phyloP scores from a whole-genome alignment of 37 sponge, comb jelly and placozoan genomes.

The Ianthella basta region DNA sequence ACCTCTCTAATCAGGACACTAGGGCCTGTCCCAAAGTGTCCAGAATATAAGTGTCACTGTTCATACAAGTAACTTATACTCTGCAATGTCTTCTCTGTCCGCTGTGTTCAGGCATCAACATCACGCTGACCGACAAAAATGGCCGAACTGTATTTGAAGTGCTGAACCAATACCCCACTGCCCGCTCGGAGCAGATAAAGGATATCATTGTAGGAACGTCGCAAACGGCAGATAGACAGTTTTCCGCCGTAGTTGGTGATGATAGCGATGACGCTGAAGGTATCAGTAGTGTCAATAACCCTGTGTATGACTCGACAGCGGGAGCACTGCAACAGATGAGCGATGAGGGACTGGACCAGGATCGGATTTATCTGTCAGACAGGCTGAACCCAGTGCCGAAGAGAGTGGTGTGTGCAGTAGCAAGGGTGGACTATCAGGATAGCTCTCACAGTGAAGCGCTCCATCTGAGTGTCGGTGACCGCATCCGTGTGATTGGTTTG shows the following conservation, averaged over 20 bases:
- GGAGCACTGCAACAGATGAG: no score
- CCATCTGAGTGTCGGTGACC: background rate
- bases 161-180: slow-evolving; percentile 44
- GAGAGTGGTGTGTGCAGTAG: background rate
- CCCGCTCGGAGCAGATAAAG: slow-evolving; percentile 30
- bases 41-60: no score
- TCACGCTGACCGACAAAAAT: slow-evolving; percentile 42
- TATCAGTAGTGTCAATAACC: background rate
- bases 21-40: no score
- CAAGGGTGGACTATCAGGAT: slow-evolving; percentile 20
- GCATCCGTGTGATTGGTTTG: background rate
- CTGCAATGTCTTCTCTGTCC: no score
- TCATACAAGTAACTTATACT: no score
- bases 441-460: background rate
- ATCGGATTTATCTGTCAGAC: no score
- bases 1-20: no score
- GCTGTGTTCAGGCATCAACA: slow-evolving; percentile 31
- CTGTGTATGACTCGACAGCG: background rate
- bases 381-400: background rate
- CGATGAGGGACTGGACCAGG: no score
- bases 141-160: slow-evolving; percentile 59
- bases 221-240: no score
- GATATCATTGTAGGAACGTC: slow-evolving; percentile 32
- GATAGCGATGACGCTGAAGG: background rate
- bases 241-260: background rate